These are phyloP conservation scores for Streblospio benedicti DNA, from an alignment of 1,140 invertebrate species.

Conservation along the genomic window DNA sequence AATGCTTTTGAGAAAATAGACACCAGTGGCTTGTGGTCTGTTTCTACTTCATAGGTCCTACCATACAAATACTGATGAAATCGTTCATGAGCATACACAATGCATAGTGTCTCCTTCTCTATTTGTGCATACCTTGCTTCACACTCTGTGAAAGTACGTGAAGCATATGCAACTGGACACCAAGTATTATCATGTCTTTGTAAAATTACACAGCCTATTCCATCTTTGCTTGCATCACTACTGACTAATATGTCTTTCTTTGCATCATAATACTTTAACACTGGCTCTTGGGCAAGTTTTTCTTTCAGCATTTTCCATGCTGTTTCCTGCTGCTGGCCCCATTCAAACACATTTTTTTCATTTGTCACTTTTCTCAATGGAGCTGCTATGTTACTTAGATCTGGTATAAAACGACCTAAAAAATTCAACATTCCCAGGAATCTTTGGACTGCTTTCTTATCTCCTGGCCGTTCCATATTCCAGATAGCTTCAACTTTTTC, in stretches of 20 bases:
- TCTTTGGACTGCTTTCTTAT: slow-evolving; percentile 19
- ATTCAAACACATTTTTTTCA: slow-evolving; percentile 2
- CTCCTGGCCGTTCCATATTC: slow-evolving; percentile 18
- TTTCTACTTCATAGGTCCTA: slow-evolving; percentile 22
- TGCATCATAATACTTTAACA: slow-evolving; percentile 26
- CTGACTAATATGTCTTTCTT: slow-evolving; percentile 40
- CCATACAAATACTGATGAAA: slow-evolving; percentile 45
- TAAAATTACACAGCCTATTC: no score
- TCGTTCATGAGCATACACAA: slow-evolving; percentile 44
- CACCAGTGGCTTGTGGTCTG: slow-evolving; percentile 41
- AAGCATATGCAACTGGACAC: slow-evolving; percentile 47
- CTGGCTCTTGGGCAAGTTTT: slow-evolving; percentile 19
- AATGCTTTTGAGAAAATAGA: slow-evolving; percentile 44
- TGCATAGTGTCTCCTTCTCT: slow-evolving; percentile 48
- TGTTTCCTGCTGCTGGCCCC: slow-evolving; percentile 4
- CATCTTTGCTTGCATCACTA: no score
- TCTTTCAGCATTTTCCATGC: slow-evolving; percentile 23
- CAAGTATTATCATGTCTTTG: no score
- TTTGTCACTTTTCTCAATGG: slow-evolving; percentile 6
- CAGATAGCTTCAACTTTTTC: slow-evolving; percentile 40
- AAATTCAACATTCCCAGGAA: slow-evolving; percentile 27
- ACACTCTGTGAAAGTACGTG: slow-evolving; percentile 37
- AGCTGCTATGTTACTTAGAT: slow-evolving; percentile 1
- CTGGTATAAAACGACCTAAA: slow-evolving; percentile 19
- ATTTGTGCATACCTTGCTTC: slow-evolving; percentile 49